phyloP scores from a whole-genome alignment of 2,797 vertebrate genomes.

The Fratercula arctica region DNA sequence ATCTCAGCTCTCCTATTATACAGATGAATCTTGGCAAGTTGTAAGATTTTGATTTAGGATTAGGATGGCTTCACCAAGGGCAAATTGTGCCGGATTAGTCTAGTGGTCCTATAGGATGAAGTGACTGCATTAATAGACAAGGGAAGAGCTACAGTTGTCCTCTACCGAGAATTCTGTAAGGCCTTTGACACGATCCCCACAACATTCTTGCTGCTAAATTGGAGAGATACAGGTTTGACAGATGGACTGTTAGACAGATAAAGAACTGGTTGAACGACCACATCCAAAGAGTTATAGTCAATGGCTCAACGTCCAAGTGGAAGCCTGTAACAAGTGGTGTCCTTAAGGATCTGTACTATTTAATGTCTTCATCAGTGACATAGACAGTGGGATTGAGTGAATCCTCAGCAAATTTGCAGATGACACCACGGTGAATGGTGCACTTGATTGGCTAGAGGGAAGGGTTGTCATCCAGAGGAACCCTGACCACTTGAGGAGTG shows the following conservation, averaged over 20 bases:
- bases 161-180: neutral
- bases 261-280: neutral
- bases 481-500: neutral
- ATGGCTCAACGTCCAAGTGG: neutral
- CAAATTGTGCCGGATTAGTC: neutral
- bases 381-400: neutral
- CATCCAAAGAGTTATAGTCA: neutral
- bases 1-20: neutral
- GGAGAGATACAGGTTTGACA: neutral
- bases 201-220: neutral
- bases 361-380: neutral
- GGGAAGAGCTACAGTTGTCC: neutral
- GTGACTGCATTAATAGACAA: neutral
- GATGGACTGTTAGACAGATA: neutral
- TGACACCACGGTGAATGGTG: neutral
- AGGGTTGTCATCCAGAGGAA: neutral
- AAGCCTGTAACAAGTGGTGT: neutral
- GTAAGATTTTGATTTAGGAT: neutral
- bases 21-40: neutral
- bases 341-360: neutral
- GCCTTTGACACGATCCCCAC: neutral
- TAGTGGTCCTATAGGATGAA: neutral
- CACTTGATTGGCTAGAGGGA: neutral
- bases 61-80: neutral
- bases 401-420: neutral